Evolutionary conservation across 2,888 invertebrate genomes (phyloP), one percentile per base, ranked within the genome.

Genomic region (Drosophila fungiperda): DNA sequence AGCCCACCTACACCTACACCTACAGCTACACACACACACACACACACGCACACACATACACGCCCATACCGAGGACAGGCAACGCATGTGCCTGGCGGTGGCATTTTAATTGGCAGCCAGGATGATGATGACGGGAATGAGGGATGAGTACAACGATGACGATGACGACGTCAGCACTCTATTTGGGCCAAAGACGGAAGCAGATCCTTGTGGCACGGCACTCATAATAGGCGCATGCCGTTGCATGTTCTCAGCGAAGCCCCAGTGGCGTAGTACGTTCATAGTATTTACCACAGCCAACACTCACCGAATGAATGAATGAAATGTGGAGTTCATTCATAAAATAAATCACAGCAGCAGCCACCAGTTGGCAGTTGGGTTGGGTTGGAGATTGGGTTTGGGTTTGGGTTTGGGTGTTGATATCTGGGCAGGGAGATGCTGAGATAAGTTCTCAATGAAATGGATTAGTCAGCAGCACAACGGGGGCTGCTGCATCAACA

Each of bases 41-140:
- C 40, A 67, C 54, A 49, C 38, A 53, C 26, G n/a, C 23, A 35
- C 38, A 32, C 29, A 49, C 12, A 49, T 1, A 17, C 54, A 36
- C 23, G 38, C n/a, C 11, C 53, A 36, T 7, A 12, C 26, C 7
- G 8, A 15, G 35, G 11, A 15, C 17, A 35, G 23, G 6, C 3
- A n/a, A 50, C 68, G 72, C 80, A 78, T 83, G 70, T 82, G 82
- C 88, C 89, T 89, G 78, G 82, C 84, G 90, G 89, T 84, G 81
- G 81, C 84, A 89, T 89, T 89, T 89, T 89, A 89, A 89, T 89
- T 89, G 89, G 89, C 87, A 89, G 78, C 75, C 73, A 78, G 83
- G 65, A 80, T 72, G 71, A 78, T 57, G 72, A 35, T n/a, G 60
- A 50, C 26, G 40, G 20, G 8, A 33, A 36, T 20, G 23, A 54